These are phyloP conservation scores for Luehdorfia chinensis DNA, from an alignment of 1,140 invertebrate species.

Conservation along the genomic window DNA sequence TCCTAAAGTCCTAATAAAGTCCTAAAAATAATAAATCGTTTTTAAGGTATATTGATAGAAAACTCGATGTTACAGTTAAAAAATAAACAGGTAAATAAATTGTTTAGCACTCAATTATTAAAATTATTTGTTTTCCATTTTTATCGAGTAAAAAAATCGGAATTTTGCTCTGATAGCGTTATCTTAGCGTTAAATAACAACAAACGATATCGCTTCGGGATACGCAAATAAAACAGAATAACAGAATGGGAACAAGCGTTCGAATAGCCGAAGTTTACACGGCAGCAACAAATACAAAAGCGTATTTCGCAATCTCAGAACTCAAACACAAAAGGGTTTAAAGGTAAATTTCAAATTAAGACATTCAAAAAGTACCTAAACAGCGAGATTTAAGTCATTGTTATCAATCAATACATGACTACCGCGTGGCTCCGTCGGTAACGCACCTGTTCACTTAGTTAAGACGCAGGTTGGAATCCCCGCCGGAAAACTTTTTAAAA, in stretches of 20 bases:
- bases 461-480: too few relatives aligned
- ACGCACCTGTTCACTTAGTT: too few relatives aligned
- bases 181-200: slow-evolving; percentile 12
- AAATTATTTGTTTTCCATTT: too few relatives aligned
- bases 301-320: slow-evolving; percentile 12
- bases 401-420: too few relatives aligned
- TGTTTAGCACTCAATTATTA: too few relatives aligned
- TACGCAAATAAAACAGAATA: slow-evolving; percentile 11
- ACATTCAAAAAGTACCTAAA: slow-evolving; percentile 8
- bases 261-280: slow-evolving; percentile 1
- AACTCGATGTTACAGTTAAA: too few relatives aligned
- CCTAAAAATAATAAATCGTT: too few relatives aligned
- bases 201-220: slow-evolving; percentile 11
- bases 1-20: neutral
- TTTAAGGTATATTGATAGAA: too few relatives aligned
- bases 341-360: slow-evolving; percentile 3
- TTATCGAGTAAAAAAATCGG: neutral
- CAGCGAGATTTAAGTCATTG: too few relatives aligned
- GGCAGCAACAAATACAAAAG: slow-evolving; percentile 9
- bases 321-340: slow-evolving; percentile 11
- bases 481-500: too few relatives aligned
- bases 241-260: slow-evolving; percentile 1
- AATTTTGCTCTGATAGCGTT: slow-evolving; percentile 2
- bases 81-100: too few relatives aligned
- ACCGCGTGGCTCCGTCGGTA: too few relatives aligned